A percentile compares a stretch with the other conserved stretches of the same genome.
phyloP scores from a whole-genome alignment of 92 coral and sea anemone genomes.

The Epizoanthus illoricatus region DNA sequence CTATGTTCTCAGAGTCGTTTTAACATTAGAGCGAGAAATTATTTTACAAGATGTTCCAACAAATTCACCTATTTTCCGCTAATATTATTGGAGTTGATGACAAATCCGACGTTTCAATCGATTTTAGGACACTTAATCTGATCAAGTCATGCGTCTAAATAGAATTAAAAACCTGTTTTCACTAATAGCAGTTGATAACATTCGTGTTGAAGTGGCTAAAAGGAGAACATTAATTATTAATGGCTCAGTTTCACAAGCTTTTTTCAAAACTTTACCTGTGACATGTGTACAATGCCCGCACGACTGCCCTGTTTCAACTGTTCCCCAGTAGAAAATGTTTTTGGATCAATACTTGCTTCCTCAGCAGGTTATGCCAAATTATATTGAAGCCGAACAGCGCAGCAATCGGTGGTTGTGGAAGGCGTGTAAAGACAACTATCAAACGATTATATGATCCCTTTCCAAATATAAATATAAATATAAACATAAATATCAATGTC shows the following conservation, averaged over 20 bases:
- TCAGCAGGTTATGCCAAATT: not conserved
- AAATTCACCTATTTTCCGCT: too few species aligned
- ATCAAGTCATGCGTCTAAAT: not conserved
- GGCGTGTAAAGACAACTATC: not conserved
- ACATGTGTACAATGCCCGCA: not conserved
- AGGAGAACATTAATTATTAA: slow-evolving; percentile 7
- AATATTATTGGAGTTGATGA: not conserved
- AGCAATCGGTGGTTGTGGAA: not conserved
- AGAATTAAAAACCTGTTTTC: slow-evolving; percentile 7
- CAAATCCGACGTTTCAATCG: not conserved
- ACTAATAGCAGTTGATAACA: not conserved
- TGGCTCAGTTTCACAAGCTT: not conserved
- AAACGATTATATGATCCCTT: not conserved
- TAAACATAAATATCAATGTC: not conserved
- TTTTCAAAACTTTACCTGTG: not conserved
- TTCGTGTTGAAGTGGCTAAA: slow-evolving; percentile 28
- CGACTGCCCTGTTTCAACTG: not conserved
- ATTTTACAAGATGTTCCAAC: too few species aligned
- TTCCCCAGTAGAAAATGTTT: not conserved
- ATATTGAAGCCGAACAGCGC: not conserved
- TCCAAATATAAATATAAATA: not conserved
- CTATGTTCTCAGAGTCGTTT: too few species aligned
- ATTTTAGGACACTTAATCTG: not conserved
- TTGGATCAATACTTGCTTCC: too few species aligned
- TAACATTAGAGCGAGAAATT: too few species aligned